Evolutionary conservation across 2,797 vertebrate genomes (phyloP).

Genomic region (Phrynocephalus vlangalii): DNA sequence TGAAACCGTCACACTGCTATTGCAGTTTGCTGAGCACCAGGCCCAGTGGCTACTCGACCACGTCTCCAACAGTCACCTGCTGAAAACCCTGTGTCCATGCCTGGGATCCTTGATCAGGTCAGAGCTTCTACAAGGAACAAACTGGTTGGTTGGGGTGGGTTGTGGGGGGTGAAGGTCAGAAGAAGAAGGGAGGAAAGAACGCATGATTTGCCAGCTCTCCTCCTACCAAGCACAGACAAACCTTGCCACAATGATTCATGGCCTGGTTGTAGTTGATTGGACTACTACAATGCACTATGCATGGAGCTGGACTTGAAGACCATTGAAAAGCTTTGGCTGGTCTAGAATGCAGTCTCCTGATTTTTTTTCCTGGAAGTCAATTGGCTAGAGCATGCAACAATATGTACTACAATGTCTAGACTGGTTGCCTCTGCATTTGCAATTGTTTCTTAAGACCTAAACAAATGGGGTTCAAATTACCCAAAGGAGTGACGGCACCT

Average conservation of each 20-base stretch:
- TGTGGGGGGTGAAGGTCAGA: no score
- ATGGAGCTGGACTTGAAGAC: neutral
- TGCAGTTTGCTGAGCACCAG: slow-evolving; percentile 24
- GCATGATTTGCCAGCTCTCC: neutral
- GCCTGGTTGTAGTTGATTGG: no score
- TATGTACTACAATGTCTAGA: neutral
- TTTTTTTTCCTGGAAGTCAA: neutral
- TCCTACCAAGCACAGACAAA: neutral
- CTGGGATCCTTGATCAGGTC: slow-evolving; percentile 13
- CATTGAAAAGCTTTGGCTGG: neutral
- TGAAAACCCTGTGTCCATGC: slow-evolving; percentile 5
- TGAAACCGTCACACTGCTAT: slow-evolving; percentile 24
- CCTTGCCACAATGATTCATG: neutral
- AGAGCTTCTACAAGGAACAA: neutral
- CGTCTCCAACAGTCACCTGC: neutral
- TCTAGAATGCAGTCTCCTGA: neutral
- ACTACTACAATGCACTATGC: neutral
- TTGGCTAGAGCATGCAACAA: no score
- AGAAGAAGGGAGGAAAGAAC: no score
- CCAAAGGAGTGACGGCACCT: no score
- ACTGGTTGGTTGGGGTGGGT: neutral
- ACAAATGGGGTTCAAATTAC: no score
- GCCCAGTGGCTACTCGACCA: slow-evolving; percentile 16
- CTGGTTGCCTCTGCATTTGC: neutral
- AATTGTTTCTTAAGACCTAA: neutral